These are phyloP conservation scores for Nasonia vitripennis DNA, from an alignment of 1,140 invertebrate species.

Conservation along the genomic window DNA sequence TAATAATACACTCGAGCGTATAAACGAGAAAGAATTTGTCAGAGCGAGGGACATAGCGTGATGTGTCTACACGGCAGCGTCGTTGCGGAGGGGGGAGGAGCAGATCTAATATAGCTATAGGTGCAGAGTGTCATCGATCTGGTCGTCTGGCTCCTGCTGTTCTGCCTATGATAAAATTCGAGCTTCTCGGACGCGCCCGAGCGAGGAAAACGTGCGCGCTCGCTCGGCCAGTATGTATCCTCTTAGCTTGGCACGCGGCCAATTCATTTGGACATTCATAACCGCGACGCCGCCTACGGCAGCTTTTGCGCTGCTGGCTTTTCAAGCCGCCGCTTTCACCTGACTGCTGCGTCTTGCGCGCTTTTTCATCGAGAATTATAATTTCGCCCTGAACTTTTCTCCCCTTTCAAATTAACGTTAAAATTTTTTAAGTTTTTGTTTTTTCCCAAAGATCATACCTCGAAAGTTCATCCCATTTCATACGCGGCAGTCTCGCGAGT, in stretches of 20 bases:
- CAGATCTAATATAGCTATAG: too few relatives aligned
- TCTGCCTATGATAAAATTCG: not conserved
- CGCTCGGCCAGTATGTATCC: slow-evolving; percentile 1
- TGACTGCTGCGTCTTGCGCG: not conserved
- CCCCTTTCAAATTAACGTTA: too few relatives aligned
- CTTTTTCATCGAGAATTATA: not conserved
- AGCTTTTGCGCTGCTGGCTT: slow-evolving; percentile 44
- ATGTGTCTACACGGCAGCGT: too few relatives aligned
- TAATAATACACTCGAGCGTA: too few relatives aligned
- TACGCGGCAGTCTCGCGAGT: not conserved
- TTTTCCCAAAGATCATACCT: too few relatives aligned
- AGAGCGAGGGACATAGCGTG: too few relatives aligned
- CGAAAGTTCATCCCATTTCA: too few relatives aligned
- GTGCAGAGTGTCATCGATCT: too few relatives aligned
- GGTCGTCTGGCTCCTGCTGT: too few relatives aligned
- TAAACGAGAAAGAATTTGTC: too few relatives aligned
- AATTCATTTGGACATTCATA: slow-evolving; percentile 65
- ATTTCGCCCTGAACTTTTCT: not conserved
- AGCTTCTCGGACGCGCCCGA: not conserved
- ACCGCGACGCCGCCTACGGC: slow-evolving; percentile 53
- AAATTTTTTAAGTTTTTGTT: too few relatives aligned
- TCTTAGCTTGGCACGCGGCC: slow-evolving; percentile 50
- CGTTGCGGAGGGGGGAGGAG: too few relatives aligned
- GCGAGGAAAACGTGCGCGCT: not conserved
- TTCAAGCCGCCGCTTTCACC: not conserved